A percentile compares a stretch with the other conserved stretches of the same genome.
Evolutionary conservation across 92 coral and sea anemone genomes (phyloP).

Genomic region (Anthopleura xanthogrammica): DNA sequence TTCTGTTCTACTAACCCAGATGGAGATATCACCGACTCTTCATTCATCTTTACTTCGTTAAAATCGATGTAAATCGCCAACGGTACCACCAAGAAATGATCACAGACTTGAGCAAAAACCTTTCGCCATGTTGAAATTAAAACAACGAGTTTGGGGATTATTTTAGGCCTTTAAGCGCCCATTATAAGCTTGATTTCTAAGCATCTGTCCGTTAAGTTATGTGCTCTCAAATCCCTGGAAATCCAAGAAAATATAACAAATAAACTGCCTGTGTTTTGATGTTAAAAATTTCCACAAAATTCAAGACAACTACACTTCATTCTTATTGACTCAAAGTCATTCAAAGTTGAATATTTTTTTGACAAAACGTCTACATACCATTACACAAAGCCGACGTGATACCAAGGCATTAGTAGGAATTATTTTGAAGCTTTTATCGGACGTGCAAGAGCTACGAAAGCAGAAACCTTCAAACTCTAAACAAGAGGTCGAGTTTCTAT

Average conservation of each 20-base stretch:
- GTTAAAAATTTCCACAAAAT: not conserved
- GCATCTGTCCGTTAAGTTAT: not conserved
- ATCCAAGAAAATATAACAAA: not conserved
- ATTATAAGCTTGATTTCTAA: not conserved
- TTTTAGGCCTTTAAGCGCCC: not conserved
- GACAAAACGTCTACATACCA: not conserved
- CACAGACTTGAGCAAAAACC: constrained; percentile 7
- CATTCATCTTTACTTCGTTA: constrained; percentile 1
- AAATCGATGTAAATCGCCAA: constrained; percentile 1
- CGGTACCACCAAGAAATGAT: not conserved
- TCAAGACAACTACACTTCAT: not conserved
- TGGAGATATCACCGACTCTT: constrained; percentile 18
- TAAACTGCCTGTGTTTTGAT: not conserved
- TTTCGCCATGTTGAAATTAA: not conserved
- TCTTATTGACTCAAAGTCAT: not conserved
- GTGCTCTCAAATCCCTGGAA: not conserved
- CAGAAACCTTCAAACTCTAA: constrained; percentile 4
- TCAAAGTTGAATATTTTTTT: not conserved
- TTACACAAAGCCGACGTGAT: not conserved
- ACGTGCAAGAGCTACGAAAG: constrained; percentile 6
- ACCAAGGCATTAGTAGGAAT: not conserved
- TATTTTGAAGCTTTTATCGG: constrained; percentile 12
- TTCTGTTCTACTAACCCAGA: constrained; percentile 24
- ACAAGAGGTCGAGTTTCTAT: constrained; percentile 10
- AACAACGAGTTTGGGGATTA: not conserved